These are phyloP conservation scores for Dinoponera quadriceps DNA, from an alignment of 1,140 invertebrate genomes.

Conservation along the genomic window DNA sequence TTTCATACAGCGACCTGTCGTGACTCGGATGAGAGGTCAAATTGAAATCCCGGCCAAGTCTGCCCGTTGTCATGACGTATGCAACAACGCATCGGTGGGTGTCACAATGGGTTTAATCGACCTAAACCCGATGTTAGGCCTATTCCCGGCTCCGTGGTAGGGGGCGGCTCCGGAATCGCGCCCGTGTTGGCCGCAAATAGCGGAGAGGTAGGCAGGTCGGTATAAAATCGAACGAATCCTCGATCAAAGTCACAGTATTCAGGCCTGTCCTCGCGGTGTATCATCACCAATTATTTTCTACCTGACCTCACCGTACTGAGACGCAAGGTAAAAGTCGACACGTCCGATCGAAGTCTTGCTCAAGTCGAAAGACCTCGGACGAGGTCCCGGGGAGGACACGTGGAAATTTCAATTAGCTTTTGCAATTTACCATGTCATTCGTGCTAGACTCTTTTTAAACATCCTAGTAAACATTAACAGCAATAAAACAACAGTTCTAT, in stretches of 20 bases:
- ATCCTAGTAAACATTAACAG: too few species aligned
- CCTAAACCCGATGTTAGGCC: background rate
- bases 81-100: constrained; percentile 1
- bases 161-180: constrained; percentile 19
- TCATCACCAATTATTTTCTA: constrained; percentile 43
- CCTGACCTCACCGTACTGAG: constrained; percentile 56
- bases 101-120: constrained; percentile 51
- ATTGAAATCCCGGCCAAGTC: constrained; percentile 34
- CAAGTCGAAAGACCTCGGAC: background rate
- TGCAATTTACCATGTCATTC: background rate
- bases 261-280: constrained; percentile 62
- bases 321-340: constrained; percentile 68
- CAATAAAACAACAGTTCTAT: too few species aligned
- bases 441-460: too few species aligned
- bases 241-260: constrained; percentile 76
- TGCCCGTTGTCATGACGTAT: constrained; percentile 63
- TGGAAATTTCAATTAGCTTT: constrained; percentile 27
- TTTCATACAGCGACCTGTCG: background rate
- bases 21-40: background rate
- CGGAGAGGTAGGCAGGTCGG: constrained; percentile 72
- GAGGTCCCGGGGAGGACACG: background rate
- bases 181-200: constrained; percentile 10
- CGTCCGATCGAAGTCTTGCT: background rate
- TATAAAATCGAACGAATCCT: constrained; percentile 79
- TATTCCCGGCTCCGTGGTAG: background rate